phyloP scores from a whole-genome alignment of 2,797 vertebrate genomes.

The Calcarius lapponicus region DNA sequence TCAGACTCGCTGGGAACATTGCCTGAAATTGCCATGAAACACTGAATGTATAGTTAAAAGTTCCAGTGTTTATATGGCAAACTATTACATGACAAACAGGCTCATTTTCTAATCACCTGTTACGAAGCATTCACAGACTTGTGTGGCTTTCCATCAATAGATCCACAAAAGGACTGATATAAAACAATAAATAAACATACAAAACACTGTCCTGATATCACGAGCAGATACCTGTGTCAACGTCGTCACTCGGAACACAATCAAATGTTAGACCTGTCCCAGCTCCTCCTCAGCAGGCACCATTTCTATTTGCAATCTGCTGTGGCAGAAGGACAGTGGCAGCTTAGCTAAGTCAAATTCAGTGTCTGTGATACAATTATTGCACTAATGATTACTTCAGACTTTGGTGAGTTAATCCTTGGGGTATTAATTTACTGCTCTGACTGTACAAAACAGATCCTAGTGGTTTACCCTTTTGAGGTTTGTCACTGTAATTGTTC shows the following conservation, averaged over 20 bases:
- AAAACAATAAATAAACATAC: background rate
- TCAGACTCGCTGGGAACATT: background rate
- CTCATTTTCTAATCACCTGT: background rate
- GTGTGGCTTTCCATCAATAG: background rate
- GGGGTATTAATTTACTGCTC: conserved; percentile 64
- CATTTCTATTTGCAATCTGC: background rate
- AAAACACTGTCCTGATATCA: background rate
- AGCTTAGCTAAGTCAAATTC: conserved; percentile 17
- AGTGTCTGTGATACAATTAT: conserved; percentile 58
- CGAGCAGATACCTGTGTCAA: conserved; percentile 43
- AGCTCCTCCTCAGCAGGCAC: background rate
- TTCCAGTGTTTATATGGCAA: background rate
- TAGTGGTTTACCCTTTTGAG: conserved; percentile 17
- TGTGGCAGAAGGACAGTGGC: background rate
- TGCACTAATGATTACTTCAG: conserved; percentile 52
- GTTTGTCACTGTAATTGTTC: conserved; percentile 23
- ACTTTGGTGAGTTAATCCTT: conserved; percentile 18
- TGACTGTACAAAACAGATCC: conserved; percentile 23
- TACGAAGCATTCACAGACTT: background rate
- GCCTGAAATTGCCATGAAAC: background rate
- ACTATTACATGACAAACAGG: background rate
- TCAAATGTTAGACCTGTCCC: background rate
- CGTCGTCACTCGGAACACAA: background rate
- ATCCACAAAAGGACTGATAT: background rate
- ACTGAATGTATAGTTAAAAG: background rate